Evolutionary conservation across 1,140 invertebrate genomes (phyloP), one percentile per base, ranked within the genome.

Genomic region (Leptestheria dahalacensis): DNA sequence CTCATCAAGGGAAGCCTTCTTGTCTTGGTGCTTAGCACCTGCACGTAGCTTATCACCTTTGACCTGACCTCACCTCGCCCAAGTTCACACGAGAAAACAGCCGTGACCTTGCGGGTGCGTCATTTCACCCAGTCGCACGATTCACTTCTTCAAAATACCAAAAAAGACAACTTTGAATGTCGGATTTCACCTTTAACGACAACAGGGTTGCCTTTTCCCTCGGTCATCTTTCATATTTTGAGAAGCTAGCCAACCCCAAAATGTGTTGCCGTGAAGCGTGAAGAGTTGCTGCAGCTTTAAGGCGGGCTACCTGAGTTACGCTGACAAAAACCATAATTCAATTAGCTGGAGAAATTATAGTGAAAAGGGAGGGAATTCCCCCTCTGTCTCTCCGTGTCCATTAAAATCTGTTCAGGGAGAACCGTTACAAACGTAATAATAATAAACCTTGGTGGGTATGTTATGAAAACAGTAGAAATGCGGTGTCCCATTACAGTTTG

Each of bases 1-100:
- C 49, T 50, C 49, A 50, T 50, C 49, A 50, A 50, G 49, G 56
- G 33, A 41, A 41, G 33, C 60, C 60, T 60, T 57, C 56, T 57
- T 57, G 20, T 21, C 41, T 57, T 33, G n/a, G 24, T 58, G 29
- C 15, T 55, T 48, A 59, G 24, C 21, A 60, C 49, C 49, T 20
- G n/a, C n/a, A 24, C 6, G n/a, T n/a, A 50, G 49, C 49, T 50
- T 50, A 20, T 24, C 23, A 41, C 33, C 56, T 58, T 24, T 18
- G 29, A 41, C 33, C 33, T 41, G 33, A 41, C 33, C n/a, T n/a
- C n/a, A n/a, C n/a, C n/a, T n/a, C n/a, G n/a, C n/a, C n/a, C n/a
- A n/a, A n/a, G n/a, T n/a, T n/a, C n/a, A n/a, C n/a, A n/a, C n/a
- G n/a, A n/a, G n/a, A n/a, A n/a, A n/a, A n/a, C n/a, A n/a, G n/a